These are phyloP conservation scores for Hemibagrus wyckioides DNA, from an alignment of 2,113 vertebrate genomes.

Conservation along the genomic window DNA sequence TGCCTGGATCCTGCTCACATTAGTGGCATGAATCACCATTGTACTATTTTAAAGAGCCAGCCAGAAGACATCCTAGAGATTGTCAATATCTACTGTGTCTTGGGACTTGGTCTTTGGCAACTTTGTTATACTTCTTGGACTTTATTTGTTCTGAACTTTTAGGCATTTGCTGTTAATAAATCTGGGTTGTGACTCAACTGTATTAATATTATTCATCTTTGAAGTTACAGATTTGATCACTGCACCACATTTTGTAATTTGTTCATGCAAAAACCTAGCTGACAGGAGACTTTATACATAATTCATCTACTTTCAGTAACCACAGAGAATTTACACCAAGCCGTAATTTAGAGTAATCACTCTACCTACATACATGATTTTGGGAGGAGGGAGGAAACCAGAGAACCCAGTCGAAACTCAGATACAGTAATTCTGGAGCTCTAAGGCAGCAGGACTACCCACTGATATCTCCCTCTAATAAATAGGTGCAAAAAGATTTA, in stretches of 20 bases:
- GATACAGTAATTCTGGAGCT: neutral
- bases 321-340: neutral
- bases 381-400: neutral
- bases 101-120: constrained; percentile 7
- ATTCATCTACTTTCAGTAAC: neutral
- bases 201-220: neutral
- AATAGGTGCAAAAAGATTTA: neutral
- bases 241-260: neutral
- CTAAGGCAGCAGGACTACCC: neutral
- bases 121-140: neutral
- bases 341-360: neutral
- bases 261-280: neutral
- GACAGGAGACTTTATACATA: neutral
- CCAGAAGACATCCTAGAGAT: constrained; percentile 31
- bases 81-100: constrained; percentile 16
- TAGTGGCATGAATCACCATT: constrained; percentile 50
- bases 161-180: neutral
- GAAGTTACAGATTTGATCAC: neutral
- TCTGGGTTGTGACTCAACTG: neutral
- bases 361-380: neutral
- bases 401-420: neutral
- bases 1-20: constrained; percentile 38
- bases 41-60: constrained; percentile 47
- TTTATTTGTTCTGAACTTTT: neutral
- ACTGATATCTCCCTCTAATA: neutral